Percentiles rank a stretch among this genome's conserved stretches.
These are phyloP conservation scores for Chloroceryle amazona DNA, from an alignment of 2,797 vertebrate genomes.

Conservation along the genomic window DNA sequence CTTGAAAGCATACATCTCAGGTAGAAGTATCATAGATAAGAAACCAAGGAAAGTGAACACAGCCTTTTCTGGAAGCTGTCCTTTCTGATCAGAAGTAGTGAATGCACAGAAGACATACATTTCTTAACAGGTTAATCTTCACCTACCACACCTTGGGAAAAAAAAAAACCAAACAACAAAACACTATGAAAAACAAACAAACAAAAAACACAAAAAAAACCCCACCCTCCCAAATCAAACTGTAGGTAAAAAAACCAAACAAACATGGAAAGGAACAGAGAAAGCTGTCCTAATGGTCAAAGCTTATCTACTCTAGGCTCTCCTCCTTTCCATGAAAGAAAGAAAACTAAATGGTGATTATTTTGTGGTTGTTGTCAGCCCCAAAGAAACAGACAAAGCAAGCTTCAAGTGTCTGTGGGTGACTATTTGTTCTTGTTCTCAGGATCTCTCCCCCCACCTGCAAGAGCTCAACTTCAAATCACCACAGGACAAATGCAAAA, in stretches of 20 bases:
- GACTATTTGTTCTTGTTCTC: neutral
- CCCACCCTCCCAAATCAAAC: neutral
- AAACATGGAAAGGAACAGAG: neutral
- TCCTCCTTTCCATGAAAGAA: neutral
- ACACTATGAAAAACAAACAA: too few species aligned
- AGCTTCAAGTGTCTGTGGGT: fast-evolving
- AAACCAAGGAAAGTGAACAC: neutral
- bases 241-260: neutral
- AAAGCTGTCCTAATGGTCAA: neutral
- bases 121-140: neutral
- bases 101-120: neutral
- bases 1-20: neutral
- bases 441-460: neutral
- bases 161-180: neutral
- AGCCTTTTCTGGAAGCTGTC: neutral
- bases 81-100: neutral
- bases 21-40: neutral
- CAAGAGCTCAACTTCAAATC: neutral
- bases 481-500: neutral
- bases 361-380: neutral
- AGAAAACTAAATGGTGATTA: neutral
- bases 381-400: neutral
- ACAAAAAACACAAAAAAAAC: neutral
- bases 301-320: neutral
- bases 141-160: neutral